Evolutionary conservation across 2,113 vertebrate genomes (phyloP), one percentile per base, ranked within the genome.

Genomic region (Ochotona curzoniae): DNA sequence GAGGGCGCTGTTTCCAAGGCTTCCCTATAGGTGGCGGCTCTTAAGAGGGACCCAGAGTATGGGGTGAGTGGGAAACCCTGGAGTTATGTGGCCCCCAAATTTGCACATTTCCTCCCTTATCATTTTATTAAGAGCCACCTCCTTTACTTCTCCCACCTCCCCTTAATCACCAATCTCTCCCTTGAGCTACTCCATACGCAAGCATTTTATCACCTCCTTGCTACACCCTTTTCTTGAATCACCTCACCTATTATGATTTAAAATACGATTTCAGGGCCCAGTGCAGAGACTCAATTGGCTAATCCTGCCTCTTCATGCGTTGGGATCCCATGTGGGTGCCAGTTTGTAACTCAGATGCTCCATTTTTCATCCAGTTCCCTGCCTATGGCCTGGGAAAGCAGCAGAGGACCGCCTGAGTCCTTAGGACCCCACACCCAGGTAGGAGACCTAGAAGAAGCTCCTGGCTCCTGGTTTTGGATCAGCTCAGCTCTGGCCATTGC

Each of bases 191-290:
- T 76, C 28, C 47, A 60, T 44, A 44, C 38, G 6, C 38, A 44
- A 44, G 38, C 38, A 44, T 44, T 44, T 3, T 44, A 44, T 44
- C 51, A 26, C 83, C 57, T 28, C 75, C 32, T 87, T 76, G 67
- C 70, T 83, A 21, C 44, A 51, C 67, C 74, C 17, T 88, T 88
- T 89, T 93, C 35, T 83, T 71, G 82, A 92, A 86, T 73, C 2
- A 75, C 18, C 26, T 87, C 86, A 87, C 66, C 28, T 84, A 28
- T 67, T 44, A 44, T 74, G 23, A 83, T 69, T 87, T 54, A 73
- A 90, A 94, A 83, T 75, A 44, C 14, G 38, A 44, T 44, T 44
- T 44, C 38, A 44, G 38, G 38, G 38, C 38, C 38, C 38, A 44
- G 38, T 44, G 38, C 38, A 44, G 38, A 44, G 38, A 44, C 38